Evolutionary conservation across 1,140 invertebrate genomes (phyloP).

Genomic region (Drosophila chauvacae): DNA sequence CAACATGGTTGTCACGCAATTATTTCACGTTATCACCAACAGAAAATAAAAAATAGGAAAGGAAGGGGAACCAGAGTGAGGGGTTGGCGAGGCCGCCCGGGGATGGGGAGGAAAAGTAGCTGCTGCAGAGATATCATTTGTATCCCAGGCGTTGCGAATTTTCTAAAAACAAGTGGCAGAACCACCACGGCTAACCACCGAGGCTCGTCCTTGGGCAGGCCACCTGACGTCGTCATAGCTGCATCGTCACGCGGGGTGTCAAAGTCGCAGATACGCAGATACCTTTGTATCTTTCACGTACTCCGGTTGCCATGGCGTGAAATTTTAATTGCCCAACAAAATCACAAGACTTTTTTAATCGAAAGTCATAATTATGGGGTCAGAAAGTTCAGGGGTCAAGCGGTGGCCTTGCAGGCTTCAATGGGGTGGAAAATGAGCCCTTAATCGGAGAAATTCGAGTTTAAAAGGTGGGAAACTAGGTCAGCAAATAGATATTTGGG

Average conservation of each 20-base stretch:
- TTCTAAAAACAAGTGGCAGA: conserved; percentile 65
- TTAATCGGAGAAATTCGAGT: too few relatives aligned
- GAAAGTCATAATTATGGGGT: conserved; percentile 39
- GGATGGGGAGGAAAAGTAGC: conserved; percentile 5
- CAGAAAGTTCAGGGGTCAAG: conserved; percentile 21
- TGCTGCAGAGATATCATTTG: conserved; percentile 59
- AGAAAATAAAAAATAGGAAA: conserved; percentile 3
- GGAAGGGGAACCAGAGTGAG: not conserved
- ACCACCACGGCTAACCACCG: conserved; percentile 39
- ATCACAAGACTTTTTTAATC: conserved; percentile 24
- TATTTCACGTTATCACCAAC: conserved; percentile 81
- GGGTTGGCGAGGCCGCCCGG: not conserved
- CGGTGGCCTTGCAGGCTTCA: not conserved
- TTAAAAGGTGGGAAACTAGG: too few relatives aligned
- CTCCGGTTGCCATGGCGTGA: conserved; percentile 68
- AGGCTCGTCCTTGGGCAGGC: conserved; percentile 11
- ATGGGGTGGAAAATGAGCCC: not conserved
- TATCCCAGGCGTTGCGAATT: conserved; percentile 68
- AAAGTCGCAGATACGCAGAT: conserved; percentile 33
- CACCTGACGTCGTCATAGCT: conserved; percentile 76
- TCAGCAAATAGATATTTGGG: not conserved
- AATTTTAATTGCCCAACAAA: conserved; percentile 76
- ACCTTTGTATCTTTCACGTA: conserved; percentile 67
- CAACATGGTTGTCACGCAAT: conserved; percentile 84
- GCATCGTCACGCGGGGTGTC: conserved; percentile 11